phyloP scores from a whole-genome alignment of 1,140 invertebrate species.

The Philaenus spumarius region DNA sequence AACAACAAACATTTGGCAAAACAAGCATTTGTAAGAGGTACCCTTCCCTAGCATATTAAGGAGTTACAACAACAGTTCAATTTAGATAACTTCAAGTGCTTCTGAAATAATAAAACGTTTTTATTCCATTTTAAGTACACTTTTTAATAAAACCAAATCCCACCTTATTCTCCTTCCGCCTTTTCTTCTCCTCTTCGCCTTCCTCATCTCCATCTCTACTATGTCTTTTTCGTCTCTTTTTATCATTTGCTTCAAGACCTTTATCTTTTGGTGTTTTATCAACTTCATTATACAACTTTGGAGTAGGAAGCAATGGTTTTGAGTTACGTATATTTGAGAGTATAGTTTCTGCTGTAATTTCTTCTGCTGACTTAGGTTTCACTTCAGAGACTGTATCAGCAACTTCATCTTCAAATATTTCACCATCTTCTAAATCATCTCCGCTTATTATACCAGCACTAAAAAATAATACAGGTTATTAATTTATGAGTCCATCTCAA shows the following conservation, averaged over 20 bases:
- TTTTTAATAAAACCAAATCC: too few species aligned
- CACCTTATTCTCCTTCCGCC: slow-evolving; percentile 34
- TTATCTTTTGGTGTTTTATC: slow-evolving; percentile 15
- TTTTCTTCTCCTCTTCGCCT: slow-evolving; percentile 40
- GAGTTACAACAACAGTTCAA: too few species aligned
- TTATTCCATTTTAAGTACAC: too few species aligned
- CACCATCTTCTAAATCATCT: slow-evolving; percentile 52
- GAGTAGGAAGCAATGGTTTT: slow-evolving; percentile 25
- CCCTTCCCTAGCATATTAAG: too few species aligned
- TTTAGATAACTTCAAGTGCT: too few species aligned
- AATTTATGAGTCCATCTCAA: too few species aligned
- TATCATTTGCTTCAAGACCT: neutral
- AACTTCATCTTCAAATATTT: slow-evolving; percentile 44
- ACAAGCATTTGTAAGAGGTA: too few species aligned
- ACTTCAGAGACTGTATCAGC: neutral
- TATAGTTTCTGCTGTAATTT: neutral
- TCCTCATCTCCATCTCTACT: slow-evolving; percentile 37
- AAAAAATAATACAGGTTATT: neutral
- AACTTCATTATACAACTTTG: slow-evolving; percentile 10
- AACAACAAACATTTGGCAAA: too few species aligned
- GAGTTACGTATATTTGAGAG: neutral
- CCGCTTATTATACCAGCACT: slow-evolving; percentile 27
- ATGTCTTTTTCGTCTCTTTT: slow-evolving; percentile 23
- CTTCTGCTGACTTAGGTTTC: too few species aligned
- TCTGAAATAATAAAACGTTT: too few species aligned